Percentiles rank a stretch among this genome's conserved stretches.
These are phyloP conservation scores for Hiodon tergisus DNA, from an alignment of 2,113 vertebrate genomes.

Conservation along the genomic window DNA sequence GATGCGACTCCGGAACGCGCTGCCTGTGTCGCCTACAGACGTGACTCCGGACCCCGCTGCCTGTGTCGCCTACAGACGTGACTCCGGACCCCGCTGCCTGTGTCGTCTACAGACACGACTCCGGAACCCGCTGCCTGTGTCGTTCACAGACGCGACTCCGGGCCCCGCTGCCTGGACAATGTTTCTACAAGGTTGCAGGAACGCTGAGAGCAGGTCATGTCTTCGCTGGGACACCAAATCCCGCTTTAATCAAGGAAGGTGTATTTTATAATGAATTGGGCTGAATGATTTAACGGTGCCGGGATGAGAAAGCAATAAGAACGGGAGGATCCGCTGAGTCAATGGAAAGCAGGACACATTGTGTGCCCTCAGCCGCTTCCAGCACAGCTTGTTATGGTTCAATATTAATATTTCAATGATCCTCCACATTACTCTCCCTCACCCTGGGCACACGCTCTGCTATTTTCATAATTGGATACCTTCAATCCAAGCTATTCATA, in stretches of 20 bases:
- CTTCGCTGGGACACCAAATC: neutral
- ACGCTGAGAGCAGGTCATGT: neutral
- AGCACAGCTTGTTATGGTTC: conserved; percentile 14
- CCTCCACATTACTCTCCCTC: neutral
- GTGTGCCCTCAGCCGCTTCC: neutral
- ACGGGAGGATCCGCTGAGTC: neutral
- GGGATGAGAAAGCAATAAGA: neutral
- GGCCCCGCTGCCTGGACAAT: neutral
- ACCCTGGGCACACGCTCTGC: conserved; percentile 16
- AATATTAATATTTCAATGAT: conserved; percentile 21
- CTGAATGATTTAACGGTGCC: conserved; percentile 5
- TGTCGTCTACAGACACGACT: no score
- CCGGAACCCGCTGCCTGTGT: no score
- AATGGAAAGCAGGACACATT: neutral
- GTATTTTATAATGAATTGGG: conserved; percentile 15
- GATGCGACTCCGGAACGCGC: no score
- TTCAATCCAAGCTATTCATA: conserved; percentile 38
- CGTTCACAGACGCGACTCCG: no score
- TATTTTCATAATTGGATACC: conserved; percentile 40
- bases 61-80: no score
- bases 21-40: no score
- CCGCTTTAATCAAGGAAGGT: conserved; percentile 12
- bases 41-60: no score
- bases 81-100: no score
- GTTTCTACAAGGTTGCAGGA: neutral